Base-by-base conservation (phyloP, 2,113 vertebrate genomes). In the Hippocampus barbouri region DNA sequence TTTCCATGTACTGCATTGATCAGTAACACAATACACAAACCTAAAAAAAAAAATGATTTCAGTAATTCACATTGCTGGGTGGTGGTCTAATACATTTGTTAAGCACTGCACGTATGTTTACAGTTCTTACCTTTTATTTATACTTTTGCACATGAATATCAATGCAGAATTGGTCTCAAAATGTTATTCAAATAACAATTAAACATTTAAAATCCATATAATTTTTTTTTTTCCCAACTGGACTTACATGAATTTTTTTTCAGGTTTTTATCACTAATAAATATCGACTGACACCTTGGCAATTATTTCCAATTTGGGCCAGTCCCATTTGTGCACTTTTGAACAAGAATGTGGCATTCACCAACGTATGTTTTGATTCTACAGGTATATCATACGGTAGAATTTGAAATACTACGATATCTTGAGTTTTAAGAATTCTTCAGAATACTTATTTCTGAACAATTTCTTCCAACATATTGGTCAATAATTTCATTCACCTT, bases 91-190 rank as follows among this genome's bases (percentile, higher is more conserved):
- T 56, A 23, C 53, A 23, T 56, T 56, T 56, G 53, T 56, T n/a
- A 56, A 56, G 53, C 21, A n/a, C 53, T 23, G 53, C 23, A 54
- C 8, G 10, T 23, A 23, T 93, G 90, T 94, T 96, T 95, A 95
- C 92, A 93, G 86, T 49, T 66, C 43, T 47, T 23, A 47, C 49
- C 23, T 66, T 23, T 10, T 27, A n/a, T 40, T 41, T 10, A 23
- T 15, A 3, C 21, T 23, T 54, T n/a, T 4, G 8, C 53, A 56
- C 53, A 56, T 23, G 53, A 11, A 56, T 4, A 56, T n/a, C n/a
- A 11, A 23, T 1, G 10, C 21, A 56, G 23, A 21, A 53, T 53
- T 53, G 51, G 20, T 20, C 51, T 21, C 21, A 0, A 56, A 11
- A 3, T 54, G 1, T 56, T 11, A 8, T 56, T 56, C 3, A 23